phyloP scores from a whole-genome alignment of 2,888 invertebrate genomes.

The Hetaerina titia region DNA sequence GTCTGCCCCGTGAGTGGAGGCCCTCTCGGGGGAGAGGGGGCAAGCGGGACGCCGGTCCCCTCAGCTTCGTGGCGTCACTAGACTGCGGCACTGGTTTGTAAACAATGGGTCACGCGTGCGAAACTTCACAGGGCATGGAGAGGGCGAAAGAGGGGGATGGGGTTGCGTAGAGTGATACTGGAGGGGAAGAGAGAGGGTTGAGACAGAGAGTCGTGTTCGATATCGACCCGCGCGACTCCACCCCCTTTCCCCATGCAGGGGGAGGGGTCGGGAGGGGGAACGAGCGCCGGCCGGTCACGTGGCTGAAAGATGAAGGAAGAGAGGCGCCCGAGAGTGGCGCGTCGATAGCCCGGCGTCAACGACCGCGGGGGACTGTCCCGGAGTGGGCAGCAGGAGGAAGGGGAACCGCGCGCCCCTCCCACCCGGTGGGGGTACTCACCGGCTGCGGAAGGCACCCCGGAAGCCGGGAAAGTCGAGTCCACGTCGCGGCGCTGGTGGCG shows the following conservation, averaged over 20 bases:
- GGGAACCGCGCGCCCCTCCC: not conserved
- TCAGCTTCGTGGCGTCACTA: too few relatives aligned
- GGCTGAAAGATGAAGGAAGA: not conserved
- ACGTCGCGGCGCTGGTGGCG: conserved; percentile 73
- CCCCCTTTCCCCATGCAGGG: not conserved
- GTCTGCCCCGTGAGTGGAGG: too few relatives aligned
- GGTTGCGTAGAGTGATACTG: not conserved
- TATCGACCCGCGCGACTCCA: not conserved
- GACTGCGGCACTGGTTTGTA: conserved; percentile 15
- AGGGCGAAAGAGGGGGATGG: not conserved
- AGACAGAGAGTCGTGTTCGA: not conserved
- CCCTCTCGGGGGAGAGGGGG: too few relatives aligned
- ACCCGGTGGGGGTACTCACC: conserved; percentile 72
- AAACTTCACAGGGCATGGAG: not conserved
- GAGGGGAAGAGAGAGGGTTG: not conserved
- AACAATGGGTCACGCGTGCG: conserved; percentile 1
- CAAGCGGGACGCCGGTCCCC: too few relatives aligned
- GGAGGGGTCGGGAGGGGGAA: not conserved
- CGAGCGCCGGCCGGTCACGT: not conserved
- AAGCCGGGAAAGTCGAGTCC: conserved; percentile 73
- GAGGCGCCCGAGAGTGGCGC: not conserved
- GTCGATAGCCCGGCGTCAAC: conserved; percentile 9
- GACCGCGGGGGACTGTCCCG: not conserved
- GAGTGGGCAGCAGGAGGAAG: not conserved
- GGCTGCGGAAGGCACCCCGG: conserved; percentile 73